A percentile compares a stretch with the other conserved stretches of the same genome.
Evolutionary conservation across 2,797 vertebrate species (phyloP).

Genomic region (Eulemur albifrons): DNA sequence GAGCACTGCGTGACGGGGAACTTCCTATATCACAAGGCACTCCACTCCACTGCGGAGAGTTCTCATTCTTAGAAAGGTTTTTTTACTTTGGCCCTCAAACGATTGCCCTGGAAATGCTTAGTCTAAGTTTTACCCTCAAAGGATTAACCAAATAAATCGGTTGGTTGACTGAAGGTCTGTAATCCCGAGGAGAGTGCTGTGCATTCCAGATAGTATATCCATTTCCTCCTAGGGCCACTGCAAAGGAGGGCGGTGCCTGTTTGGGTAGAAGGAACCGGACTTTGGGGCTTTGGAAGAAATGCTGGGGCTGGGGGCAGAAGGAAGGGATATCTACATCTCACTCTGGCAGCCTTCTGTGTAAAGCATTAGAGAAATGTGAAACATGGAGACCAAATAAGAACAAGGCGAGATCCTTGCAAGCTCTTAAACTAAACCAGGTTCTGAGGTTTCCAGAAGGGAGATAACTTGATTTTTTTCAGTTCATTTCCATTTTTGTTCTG

Average conservation of each 20-base stretch:
- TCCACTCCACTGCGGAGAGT: background rate
- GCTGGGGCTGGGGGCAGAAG: background rate
- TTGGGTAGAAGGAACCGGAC: background rate
- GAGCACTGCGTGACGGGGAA: background rate
- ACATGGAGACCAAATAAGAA: slow-evolving; percentile 44
- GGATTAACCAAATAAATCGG: background rate
- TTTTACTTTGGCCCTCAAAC: slow-evolving; percentile 2
- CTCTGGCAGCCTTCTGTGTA: slow-evolving; percentile 19
- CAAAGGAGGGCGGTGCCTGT: background rate
- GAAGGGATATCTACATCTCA: background rate
- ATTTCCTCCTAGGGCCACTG: background rate
- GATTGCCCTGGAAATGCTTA: slow-evolving; percentile 4
- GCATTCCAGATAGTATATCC: background rate
- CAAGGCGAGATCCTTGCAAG: slow-evolving; percentile 48
- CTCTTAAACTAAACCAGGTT: slow-evolving; percentile 51
- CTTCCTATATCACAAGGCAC: background rate
- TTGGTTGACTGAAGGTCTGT: background rate
- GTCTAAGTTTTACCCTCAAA: slow-evolving; percentile 37
- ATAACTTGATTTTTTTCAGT: slow-evolving; percentile 31
- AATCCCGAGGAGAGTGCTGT: background rate
- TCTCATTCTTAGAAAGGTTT: slow-evolving; percentile 12
- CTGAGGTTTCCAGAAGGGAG: slow-evolving; percentile 51
- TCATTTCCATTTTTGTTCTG: slow-evolving; percentile 61
- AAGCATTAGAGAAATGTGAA: slow-evolving; percentile 58
- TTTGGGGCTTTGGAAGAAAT: background rate